Percentiles rank a stretch among this genome's conserved stretches.
Conservation (phyloP, 2,113 vertebrate genomes). For the Dromiciops gliroides region DNA sequence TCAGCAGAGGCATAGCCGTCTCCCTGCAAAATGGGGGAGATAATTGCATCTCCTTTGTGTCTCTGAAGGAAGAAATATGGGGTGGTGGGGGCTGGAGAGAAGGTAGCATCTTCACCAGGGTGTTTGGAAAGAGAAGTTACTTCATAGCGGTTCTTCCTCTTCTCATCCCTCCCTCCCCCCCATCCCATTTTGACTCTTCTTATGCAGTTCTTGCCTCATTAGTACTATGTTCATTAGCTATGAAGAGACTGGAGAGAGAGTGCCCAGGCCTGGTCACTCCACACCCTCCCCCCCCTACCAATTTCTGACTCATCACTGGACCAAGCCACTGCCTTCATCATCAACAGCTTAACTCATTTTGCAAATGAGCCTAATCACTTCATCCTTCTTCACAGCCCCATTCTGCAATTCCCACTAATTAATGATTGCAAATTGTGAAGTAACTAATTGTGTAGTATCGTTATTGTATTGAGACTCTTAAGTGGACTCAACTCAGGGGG, state of each 20-base stretch:
- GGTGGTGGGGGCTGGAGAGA: background rate
- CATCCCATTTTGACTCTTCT: background rate
- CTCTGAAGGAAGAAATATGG: constrained; percentile 59
- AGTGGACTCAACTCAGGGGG: constrained; percentile 19
- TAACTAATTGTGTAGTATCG: constrained; percentile 46
- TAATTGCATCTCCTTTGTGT: constrained; percentile 57
- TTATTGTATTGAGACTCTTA: constrained; percentile 62
- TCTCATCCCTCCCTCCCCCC: background rate
- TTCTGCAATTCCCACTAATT: constrained; percentile 72
- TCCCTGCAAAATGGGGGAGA: constrained; percentile 59
- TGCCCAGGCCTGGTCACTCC: background rate
- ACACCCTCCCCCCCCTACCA: background rate
- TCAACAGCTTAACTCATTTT: constrained; percentile 67
- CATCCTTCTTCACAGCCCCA: constrained; percentile 60
- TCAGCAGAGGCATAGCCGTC: constrained; percentile 18
- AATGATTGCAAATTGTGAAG: constrained; percentile 69
- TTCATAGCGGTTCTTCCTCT: constrained; percentile 45
- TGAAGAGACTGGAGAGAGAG: background rate
- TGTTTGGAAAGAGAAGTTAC: constrained; percentile 51
- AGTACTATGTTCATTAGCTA: background rate
- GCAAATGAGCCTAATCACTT: constrained; percentile 55
- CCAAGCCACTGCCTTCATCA: constrained; percentile 13
- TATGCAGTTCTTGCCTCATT: background rate
- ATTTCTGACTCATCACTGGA: background rate
- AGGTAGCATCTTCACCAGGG: constrained; percentile 52